These are phyloP conservation scores for Mercenaria mercenaria DNA, from an alignment of 1,140 invertebrate genomes.

Conservation along the genomic window DNA sequence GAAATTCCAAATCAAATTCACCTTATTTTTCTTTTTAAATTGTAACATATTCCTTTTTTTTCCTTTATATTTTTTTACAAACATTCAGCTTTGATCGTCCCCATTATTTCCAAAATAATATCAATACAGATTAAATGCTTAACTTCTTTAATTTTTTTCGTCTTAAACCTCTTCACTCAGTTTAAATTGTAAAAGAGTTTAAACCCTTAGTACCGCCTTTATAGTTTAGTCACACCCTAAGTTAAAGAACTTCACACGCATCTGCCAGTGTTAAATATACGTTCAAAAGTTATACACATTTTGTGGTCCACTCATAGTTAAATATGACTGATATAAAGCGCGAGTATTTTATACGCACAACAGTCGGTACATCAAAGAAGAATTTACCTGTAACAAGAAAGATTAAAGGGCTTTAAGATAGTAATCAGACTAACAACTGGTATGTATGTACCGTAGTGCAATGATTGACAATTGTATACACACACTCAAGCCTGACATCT, in stretches of 20 bases:
- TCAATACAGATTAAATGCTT: constrained; percentile 21
- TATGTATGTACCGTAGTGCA: not conserved
- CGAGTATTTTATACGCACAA: constrained; percentile 54
- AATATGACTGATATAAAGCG: constrained; percentile 45
- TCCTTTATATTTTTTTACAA: too few species aligned
- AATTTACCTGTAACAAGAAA: constrained; percentile 52
- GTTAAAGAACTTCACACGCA: constrained; percentile 7
- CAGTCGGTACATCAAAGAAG: constrained; percentile 50
- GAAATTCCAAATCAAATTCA: too few species aligned
- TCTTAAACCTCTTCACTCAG: not conserved
- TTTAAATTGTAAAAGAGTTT: not conserved
- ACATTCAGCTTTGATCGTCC: not conserved
- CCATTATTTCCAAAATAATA: not conserved
- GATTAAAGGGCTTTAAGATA: constrained; percentile 49
- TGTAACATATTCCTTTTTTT: too few species aligned
- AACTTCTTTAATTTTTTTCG: not conserved
- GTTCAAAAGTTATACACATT: constrained; percentile 35
- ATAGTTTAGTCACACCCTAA: constrained; percentile 40
- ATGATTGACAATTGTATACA: constrained; percentile 20
- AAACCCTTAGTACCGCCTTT: constrained; percentile 36
- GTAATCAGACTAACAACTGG: constrained; percentile 3
- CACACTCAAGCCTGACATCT: not conserved
- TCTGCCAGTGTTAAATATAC: not conserved
- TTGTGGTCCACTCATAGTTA: constrained; percentile 35
- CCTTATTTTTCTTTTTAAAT: too few species aligned